Evolutionary conservation across 2,113 vertebrate species (phyloP), one percentile per base, ranked within the genome.

Genomic region (Coptodon rendalli): DNA sequence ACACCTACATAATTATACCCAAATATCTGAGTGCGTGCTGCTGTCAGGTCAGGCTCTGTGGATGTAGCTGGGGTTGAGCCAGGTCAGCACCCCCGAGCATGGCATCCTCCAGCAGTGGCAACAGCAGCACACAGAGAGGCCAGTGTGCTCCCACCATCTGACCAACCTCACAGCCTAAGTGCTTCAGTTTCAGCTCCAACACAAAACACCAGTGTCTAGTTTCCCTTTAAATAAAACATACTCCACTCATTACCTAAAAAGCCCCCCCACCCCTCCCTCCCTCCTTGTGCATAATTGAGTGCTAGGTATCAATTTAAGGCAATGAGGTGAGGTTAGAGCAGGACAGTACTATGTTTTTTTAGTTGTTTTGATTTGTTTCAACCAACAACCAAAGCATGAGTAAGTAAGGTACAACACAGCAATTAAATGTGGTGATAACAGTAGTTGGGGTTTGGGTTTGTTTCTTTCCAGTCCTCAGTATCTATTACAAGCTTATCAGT

Each of bases 141-240:
- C 92, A 90, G 91, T 95, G 93, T 96, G 68, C 86, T 85, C 86
- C 89, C 89, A 80, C 81, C 91, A 90, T 91, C 91, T 73, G 89
- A 94, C 92, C 92, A 73, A 84, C 38, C 34, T 84, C 81, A 14
- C 83, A 22, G 80, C 92, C 89, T 81, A 83, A 94, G 92, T 85
- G 94, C 95, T 94, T 95, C 89, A 54, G 93, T 95, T 96, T 96
- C 95, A 93, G 94, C 85, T 56, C 19, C 66, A 56, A 90, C 90
- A 96, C 95, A 95, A 95, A 96, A 93, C 91, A 53, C 81, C 52
- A 94, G 96, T 95, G 92, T 97, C 95, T 66, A 82, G 92, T 97
- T 96, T 94, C 96, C 85, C 61, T 93, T 94, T 96, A 93, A 96
- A 96, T 96, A 95, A 96, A 97, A 96, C 94, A 96, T 95, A 53